Percentiles rank a stretch among this genome's conserved stretches.
Conservation (phyloP, 1,140 invertebrate species). For the Euwallacea similis region DNA sequence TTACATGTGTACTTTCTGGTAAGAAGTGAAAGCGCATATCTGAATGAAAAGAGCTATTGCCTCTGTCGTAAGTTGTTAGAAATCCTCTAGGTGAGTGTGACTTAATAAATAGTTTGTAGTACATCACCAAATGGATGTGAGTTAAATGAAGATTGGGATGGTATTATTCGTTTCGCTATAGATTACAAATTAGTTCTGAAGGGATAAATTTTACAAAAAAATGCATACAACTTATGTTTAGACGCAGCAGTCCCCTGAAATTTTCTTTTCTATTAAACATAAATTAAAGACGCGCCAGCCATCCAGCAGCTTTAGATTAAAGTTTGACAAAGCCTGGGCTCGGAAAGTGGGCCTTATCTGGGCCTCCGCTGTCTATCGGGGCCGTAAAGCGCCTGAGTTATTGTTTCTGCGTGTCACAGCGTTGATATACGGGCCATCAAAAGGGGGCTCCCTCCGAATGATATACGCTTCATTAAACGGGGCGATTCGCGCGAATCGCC, state of each 20-base stretch:
- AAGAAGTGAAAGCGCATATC: too few species aligned
- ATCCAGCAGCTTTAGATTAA: conserved; percentile 36
- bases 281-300: conserved; percentile 31
- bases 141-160: too few species aligned
- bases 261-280: conserved; percentile 35
- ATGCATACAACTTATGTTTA: not conserved
- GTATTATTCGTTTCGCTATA: too few species aligned
- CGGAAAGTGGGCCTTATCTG: conserved; percentile 39
- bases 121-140: too few species aligned
- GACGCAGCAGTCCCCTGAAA: not conserved
- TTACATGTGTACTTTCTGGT: too few species aligned
- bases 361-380: conserved; percentile 52
- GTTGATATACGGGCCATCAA: conserved; percentile 54
- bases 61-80: too few species aligned
- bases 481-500: conserved; percentile 32
- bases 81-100: too few species aligned
- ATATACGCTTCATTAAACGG: conserved; percentile 49
- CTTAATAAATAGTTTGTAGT: too few species aligned
- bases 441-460: conserved; percentile 40
- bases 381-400: conserved; percentile 54
- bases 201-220: too few species aligned
- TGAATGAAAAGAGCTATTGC: too few species aligned
- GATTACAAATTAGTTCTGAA: too few species aligned
- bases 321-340: conserved; percentile 34
- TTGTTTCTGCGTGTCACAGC: conserved; percentile 53